Base-by-base conservation (phyloP, 2,888 invertebrate species). In the Cecidostiba fungosa region DNA sequence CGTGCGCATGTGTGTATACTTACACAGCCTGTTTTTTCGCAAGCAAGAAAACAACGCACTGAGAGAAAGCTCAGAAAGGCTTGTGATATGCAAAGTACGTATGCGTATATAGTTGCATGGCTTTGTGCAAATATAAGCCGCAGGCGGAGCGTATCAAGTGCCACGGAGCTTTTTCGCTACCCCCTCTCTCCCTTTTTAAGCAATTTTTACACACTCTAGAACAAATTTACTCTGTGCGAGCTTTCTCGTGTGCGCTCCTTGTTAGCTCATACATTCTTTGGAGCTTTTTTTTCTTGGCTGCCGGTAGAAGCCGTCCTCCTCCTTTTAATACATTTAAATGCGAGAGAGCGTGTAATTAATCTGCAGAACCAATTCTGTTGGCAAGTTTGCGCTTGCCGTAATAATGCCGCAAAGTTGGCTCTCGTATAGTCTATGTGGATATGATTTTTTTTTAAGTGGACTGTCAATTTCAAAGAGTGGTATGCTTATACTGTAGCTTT, bases 181-280 rank as follows among this genome's bases (percentile, higher is more conserved):
- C 3, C n/a, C 39, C 32, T 14, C 32, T n/a, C 32, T 32, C 36
- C 39, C 39, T 23, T 77, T 62, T 62, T 23, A 59, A 77, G 59
- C 36, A 77, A 59, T 77, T 77, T 77, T 77, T 39, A 36, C 77
- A 36, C 77, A 62, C 62, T 77, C 77, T 8, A 62, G 77, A 77
- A 62, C 36, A 77, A 77, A 77, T 77, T 77, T 77, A 39, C 77
- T 77, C n/a, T 77, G 26, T 0, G 29, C 26, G 29, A 12, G 23
- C n/a, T 36, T 47, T 23, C 39, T 62, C 54, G 54, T 59, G 2
- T n/a, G 23, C 54, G 54, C 6, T 59, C n/a, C 54, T 59, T 59
- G n/a, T 59, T 59, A n/a, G 2, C 54, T n/a, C 29, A 26, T 4
- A 14, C n/a, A 32, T 36, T 69, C 14, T 69, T 69, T 69, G 32